Conservation (phyloP, 2,113 vertebrate genomes). For the Ondatra zibethicus region DNA sequence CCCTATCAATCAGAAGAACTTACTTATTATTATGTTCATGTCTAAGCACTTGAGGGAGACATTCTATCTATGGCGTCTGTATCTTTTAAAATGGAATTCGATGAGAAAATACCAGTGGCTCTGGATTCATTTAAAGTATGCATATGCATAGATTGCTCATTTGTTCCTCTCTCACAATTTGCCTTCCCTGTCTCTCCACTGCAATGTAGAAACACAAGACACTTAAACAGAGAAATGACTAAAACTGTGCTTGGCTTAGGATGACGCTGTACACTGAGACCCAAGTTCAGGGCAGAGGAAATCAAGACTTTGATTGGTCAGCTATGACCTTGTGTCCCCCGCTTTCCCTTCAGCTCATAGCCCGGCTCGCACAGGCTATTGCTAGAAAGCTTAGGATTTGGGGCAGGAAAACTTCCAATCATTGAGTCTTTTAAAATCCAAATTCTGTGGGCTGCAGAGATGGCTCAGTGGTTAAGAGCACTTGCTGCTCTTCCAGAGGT, state of each 20-base stretch:
- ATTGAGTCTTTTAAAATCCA: conserved; percentile 35
- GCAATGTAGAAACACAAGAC: conserved; percentile 55
- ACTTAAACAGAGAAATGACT: not conserved
- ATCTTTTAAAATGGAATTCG: conserved; percentile 30
- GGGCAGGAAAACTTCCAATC: not conserved
- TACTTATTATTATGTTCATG: conserved; percentile 53
- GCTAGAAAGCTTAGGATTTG: conserved; percentile 14
- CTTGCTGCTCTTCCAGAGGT: not conserved
- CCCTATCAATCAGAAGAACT: conserved; percentile 39
- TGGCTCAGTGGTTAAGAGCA: not conserved
- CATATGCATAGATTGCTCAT: not conserved
- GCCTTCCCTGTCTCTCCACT: not conserved
- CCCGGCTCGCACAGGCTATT: not conserved
- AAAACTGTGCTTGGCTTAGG: not conserved
- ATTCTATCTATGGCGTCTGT: not conserved
- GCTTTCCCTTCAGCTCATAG: not conserved
- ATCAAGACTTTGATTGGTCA: not conserved
- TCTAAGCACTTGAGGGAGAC: conserved; percentile 25
- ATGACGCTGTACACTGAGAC: not conserved
- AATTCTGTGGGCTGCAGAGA: not conserved
- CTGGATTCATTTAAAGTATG: not conserved
- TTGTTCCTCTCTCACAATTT: not conserved
- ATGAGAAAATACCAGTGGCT: not conserved
- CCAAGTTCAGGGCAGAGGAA: not conserved
- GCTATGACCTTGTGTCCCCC: not conserved